Conservation (phyloP, 2,113 vertebrate species). For the Eublepharis macularius region DNA sequence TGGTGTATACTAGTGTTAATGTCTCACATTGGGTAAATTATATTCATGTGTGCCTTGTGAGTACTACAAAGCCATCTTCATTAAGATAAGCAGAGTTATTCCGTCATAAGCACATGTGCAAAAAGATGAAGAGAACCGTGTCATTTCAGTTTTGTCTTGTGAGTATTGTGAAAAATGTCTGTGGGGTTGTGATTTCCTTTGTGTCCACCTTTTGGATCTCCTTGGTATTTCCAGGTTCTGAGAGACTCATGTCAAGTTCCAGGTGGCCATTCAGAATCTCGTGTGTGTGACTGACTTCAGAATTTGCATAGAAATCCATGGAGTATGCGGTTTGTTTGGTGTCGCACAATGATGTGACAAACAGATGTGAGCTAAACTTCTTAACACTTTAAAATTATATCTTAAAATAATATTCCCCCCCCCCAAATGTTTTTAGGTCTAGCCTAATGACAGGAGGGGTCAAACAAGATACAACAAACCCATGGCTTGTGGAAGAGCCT, state of each 20-base stretch:
- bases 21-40: no score
- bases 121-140: no score
- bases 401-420: no score
- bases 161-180: neutral
- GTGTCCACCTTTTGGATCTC: neutral
- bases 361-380: neutral
- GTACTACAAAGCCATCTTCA: no score
- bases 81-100: no score
- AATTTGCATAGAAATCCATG: neutral
- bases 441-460: conserved; percentile 81
- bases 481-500: conserved; percentile 91
- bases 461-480: conserved; percentile 74
- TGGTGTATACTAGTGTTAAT: neutral
- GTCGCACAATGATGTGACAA: neutral
- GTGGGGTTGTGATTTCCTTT: neutral
- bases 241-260: neutral
- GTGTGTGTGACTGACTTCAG: neutral
- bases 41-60: no score
- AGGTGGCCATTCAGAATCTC: neutral
- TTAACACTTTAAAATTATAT: no score
- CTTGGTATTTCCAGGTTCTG: neutral
- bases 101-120: no score
- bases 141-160: no score
- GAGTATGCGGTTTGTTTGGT: neutral
- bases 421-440: conserved; percentile 74